These are phyloP conservation scores for Deroplatys truncata DNA, from an alignment of 2,888 invertebrate species.

Conservation along the genomic window DNA sequence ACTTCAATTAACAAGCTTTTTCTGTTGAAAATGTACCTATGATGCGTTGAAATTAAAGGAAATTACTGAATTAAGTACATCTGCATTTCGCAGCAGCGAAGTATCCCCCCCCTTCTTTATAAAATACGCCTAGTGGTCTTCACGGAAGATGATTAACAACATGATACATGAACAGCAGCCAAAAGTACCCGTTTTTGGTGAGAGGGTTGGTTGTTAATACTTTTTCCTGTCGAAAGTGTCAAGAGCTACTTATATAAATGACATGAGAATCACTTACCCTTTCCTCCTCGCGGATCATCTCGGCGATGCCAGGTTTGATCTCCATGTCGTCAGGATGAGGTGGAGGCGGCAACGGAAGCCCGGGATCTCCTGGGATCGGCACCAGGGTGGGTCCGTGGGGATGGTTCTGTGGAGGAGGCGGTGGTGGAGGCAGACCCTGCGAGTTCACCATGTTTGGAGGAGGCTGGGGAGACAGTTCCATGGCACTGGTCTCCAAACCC, in stretches of 20 bases:
- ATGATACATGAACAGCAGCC: no score
- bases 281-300: constrained; percentile 95
- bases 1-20: no score
- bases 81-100: no score
- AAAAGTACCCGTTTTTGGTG: no score
- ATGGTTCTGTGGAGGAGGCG: constrained; percentile 34
- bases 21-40: no score
- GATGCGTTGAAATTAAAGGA: no score
- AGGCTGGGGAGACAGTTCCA: constrained; percentile 38
- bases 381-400: constrained; percentile 32
- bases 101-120: no score
- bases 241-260: background rate
- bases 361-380: constrained; percentile 23
- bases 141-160: no score
- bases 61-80: no score
- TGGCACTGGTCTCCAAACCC: constrained; percentile 37
- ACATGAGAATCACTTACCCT: constrained; percentile 67
- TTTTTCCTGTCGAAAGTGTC: no score
- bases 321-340: constrained; percentile 69
- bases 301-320: constrained; percentile 91
- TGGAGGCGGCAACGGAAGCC: constrained; percentile 33
- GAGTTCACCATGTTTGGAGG: constrained; percentile 37
- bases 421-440: constrained; percentile 38
- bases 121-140: no score
- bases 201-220: no score